Percentiles rank a stretch among this genome's conserved stretches.
These are phyloP conservation scores for Cerastis rubricosa DNA, from an alignment of 2,888 invertebrate genomes.

Conservation along the genomic window DNA sequence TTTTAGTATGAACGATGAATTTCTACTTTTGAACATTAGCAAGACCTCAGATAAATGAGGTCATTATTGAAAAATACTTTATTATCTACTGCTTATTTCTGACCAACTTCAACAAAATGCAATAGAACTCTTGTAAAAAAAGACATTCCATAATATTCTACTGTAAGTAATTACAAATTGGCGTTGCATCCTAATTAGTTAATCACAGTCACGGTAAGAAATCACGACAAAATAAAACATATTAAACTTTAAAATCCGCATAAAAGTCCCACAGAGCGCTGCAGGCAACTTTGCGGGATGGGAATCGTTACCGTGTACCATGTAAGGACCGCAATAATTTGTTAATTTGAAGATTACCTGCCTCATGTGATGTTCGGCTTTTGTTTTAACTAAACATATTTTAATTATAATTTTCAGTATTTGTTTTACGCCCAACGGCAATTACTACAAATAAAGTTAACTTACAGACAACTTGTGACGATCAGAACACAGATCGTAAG, in stretches of 20 bases:
- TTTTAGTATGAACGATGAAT: background rate
- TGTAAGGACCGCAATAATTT: slow-evolving; percentile 8
- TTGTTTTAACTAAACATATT: slow-evolving; percentile 4
- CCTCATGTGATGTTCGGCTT: background rate
- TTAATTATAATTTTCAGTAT: background rate
- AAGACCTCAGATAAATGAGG: background rate
- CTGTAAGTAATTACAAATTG: background rate
- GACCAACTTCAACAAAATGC: background rate
- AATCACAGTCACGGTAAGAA: background rate
- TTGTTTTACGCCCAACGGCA: background rate
- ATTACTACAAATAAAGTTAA: background rate
- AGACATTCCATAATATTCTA: background rate
- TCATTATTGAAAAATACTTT: background rate
- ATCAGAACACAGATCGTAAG: background rate
- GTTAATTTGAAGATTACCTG: slow-evolving; percentile 31
- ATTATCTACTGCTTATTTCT: background rate
- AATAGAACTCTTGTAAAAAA: background rate
- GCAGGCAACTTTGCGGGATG: slow-evolving; percentile 35
- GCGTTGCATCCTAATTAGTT: background rate
- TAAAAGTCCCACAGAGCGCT: slow-evolving; percentile 10
- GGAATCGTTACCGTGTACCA: background rate
- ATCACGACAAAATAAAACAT: background rate
- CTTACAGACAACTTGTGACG: background rate
- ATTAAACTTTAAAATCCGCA: slow-evolving; percentile 7
- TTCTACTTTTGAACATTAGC: background rate